Evolutionary conservation across 2,797 vertebrate genomes (phyloP).

Genomic region (Labeo calbasu): DNA sequence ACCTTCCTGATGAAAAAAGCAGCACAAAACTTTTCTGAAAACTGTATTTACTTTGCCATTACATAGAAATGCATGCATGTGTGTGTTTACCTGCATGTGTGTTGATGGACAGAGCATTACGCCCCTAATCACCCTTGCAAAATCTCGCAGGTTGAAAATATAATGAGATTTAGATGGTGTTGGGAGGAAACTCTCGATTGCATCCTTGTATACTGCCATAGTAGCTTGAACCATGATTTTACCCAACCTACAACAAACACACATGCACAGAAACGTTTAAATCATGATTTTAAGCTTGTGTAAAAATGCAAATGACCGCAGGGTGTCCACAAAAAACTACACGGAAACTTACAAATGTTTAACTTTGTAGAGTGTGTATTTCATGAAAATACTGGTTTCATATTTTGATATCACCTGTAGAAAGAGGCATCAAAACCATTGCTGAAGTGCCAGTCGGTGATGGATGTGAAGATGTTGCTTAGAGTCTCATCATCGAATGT

Average conservation of each 20-base stretch:
- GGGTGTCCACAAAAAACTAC: not conserved
- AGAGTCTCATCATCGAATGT: constrained; percentile 89
- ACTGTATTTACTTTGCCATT: not conserved
- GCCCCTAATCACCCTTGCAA: constrained; percentile 88
- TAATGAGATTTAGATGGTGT: constrained; percentile 97
- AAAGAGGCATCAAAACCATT: constrained; percentile 87
- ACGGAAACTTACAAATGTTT: not conserved
- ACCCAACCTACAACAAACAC: constrained; percentile 76
- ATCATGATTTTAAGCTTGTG: not conserved
- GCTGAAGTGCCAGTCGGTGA: constrained; percentile 91
- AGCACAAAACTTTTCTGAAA: constrained; percentile 17
- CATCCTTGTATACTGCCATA: constrained; percentile 85
- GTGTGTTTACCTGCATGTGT: constrained; percentile 84
- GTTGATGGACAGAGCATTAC: constrained; percentile 89
- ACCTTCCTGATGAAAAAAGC: constrained; percentile 77
- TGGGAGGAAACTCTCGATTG: constrained; percentile 88
- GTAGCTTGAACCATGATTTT: constrained; percentile 91
- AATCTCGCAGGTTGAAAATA: constrained; percentile 94
- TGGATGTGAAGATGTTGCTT: constrained; percentile 88
- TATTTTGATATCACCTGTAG: constrained; percentile 75
- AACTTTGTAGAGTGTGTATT: not conserved
- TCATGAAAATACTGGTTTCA: not conserved
- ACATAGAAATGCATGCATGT: not conserved
- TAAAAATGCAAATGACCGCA: not conserved
- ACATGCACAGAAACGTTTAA: constrained; percentile 3